phyloP scores from a whole-genome alignment of 1,140 invertebrate species.

The Riptortus pedestris region DNA sequence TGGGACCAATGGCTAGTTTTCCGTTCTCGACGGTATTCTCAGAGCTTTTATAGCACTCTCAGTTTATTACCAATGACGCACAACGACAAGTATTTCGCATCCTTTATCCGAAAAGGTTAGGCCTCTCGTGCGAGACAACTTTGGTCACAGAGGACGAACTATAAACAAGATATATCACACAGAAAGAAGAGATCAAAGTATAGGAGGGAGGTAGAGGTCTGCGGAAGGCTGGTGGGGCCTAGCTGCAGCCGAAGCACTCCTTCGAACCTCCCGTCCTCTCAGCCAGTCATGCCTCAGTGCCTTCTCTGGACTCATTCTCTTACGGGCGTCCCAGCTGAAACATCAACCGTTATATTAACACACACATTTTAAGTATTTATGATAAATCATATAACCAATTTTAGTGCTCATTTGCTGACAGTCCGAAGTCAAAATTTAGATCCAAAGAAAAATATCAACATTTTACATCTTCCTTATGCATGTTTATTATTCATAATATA shows the following conservation, averaged over 20 bases:
- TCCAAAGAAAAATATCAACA: not conserved
- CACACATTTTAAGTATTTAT: not conserved
- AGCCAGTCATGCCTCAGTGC: conserved; percentile 69
- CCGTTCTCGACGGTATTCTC: not conserved
- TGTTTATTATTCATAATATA: too few relatives aligned
- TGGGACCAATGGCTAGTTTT: not conserved
- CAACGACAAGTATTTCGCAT: not conserved
- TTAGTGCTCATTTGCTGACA: not conserved
- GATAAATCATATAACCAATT: not conserved
- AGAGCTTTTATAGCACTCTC: not conserved
- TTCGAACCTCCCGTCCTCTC: conserved; percentile 29
- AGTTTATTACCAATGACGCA: not conserved
- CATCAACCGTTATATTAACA: conserved; percentile 26
- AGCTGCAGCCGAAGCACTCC: conserved; percentile 29
- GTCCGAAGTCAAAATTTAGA: not conserved
- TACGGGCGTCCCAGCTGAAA: conserved; percentile 82
- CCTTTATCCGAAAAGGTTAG: not conserved
- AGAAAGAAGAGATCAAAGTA: conserved; percentile 37
- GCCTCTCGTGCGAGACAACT: not conserved
- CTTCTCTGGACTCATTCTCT: conserved; percentile 85
- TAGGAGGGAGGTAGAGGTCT: conserved; percentile 42
- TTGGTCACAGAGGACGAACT: conserved; percentile 2
- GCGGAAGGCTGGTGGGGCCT: conserved; percentile 51
- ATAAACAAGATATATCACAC: conserved; percentile 3
- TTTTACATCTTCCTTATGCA: not conserved